phyloP scores from a whole-genome alignment of 2,113 vertebrate genomes.

The Elephantulus edwardii region DNA sequence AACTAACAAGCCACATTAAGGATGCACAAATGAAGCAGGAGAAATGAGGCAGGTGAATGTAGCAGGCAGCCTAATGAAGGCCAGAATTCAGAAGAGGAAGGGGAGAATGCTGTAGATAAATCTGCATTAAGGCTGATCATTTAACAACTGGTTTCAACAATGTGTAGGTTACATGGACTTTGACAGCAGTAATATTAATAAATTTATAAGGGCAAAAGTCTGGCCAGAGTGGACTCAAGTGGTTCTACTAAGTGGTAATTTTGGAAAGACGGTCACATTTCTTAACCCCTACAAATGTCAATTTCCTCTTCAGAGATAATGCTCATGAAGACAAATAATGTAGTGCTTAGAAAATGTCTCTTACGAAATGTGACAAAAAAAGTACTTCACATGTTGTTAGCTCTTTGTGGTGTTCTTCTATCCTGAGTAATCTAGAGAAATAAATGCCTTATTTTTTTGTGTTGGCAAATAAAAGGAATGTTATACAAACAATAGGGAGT shows the following conservation, averaged over 20 bases:
- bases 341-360: not conserved
- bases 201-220: not conserved
- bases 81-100: not conserved
- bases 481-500: too few species aligned
- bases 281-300: slow-evolving; percentile 32
- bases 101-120: not conserved
- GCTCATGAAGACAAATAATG: not conserved
- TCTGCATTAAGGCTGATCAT: not conserved
- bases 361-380: not conserved
- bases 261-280: not conserved
- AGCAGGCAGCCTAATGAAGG: not conserved
- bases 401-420: not conserved
- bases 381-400: not conserved
- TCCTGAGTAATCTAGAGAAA: not conserved
- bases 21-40: not conserved
- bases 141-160: not conserved
- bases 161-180: not conserved
- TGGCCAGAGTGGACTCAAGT: not conserved
- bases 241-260: not conserved
- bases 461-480: not conserved
- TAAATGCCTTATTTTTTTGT: not conserved
- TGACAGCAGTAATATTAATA: not conserved
- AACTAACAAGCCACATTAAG: not conserved
- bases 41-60: not conserved
- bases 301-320: not conserved